Percentiles rank a stretch among this genome's conserved stretches.
phyloP scores from a whole-genome alignment of 2,888 invertebrate genomes.

The Macrophya annulata region DNA sequence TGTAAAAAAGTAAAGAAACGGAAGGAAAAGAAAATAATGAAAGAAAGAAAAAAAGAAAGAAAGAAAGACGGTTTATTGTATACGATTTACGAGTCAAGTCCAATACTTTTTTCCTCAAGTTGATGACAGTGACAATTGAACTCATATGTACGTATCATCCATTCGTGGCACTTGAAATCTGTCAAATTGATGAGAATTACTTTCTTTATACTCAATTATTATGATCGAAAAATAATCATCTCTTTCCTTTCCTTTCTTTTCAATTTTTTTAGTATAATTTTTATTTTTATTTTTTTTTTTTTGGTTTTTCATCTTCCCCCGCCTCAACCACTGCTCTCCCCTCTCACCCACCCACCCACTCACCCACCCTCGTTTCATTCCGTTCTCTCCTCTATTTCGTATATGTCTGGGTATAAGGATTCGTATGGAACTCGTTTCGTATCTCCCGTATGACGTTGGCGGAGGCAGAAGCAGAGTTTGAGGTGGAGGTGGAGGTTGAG shows the following conservation, averaged over 20 bases:
- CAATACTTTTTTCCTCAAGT: not conserved
- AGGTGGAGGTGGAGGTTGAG: not conserved
- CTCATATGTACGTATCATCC: not conserved
- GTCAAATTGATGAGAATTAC: not conserved
- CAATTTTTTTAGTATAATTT: not conserved
- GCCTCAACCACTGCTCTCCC: too few relatives aligned
- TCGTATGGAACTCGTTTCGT: constrained; percentile 40
- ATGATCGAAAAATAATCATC: constrained; percentile 14
- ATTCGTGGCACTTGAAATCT: not conserved
- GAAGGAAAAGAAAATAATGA: not conserved
- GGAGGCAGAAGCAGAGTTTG: not conserved
- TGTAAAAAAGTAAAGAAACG: constrained; percentile 10
- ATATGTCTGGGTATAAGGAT: not conserved
- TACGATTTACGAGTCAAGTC: not conserved
- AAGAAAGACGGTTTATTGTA: not conserved
- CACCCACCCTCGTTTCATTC: not conserved
- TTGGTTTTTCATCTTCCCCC: not conserved
- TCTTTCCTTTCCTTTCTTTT: not conserved
- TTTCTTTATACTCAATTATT: not conserved
- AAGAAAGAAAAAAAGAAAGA: not conserved
- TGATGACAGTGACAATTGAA: not conserved
- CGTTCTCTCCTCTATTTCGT: not conserved
- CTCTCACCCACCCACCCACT: too few relatives aligned
- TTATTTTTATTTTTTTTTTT: not conserved
- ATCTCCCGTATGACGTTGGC: constrained; percentile 34